These are phyloP conservation scores for Aspidoscelis tigris DNA, from an alignment of 2,113 vertebrate species.

Conservation along the genomic window DNA sequence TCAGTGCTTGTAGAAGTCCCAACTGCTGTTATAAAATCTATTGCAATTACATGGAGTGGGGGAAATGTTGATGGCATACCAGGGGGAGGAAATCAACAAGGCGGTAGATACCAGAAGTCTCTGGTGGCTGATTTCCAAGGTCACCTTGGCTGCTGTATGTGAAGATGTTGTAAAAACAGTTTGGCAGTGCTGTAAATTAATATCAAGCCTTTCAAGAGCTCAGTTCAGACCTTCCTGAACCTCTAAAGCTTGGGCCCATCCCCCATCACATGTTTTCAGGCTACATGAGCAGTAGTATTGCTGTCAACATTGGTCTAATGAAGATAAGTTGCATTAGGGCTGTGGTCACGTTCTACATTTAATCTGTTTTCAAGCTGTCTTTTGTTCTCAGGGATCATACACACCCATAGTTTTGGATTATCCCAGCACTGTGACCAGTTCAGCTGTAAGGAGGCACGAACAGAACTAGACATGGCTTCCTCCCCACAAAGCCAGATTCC, in stretches of 20 bases:
- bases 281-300: too few species aligned
- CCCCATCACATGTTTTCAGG: background rate
- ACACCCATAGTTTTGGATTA: too few species aligned
- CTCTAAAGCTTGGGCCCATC: background rate
- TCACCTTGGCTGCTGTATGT: background rate
- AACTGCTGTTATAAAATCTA: slow-evolving; percentile 5
- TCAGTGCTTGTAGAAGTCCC: background rate
- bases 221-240: background rate
- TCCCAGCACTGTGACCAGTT: too few species aligned
- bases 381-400: too few species aligned
- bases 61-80: background rate
- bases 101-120: background rate
- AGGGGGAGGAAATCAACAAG: background rate
- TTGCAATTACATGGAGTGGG: slow-evolving; percentile 4
- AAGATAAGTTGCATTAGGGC: too few species aligned
- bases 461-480: too few species aligned
- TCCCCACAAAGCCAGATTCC: too few species aligned
- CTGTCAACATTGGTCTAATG: too few species aligned
- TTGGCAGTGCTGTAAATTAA: background rate
- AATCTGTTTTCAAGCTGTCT: too few species aligned
- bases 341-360: too few species aligned
- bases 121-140: background rate
- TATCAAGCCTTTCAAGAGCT: background rate
- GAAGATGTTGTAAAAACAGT: too few species aligned
- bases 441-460: too few species aligned